Conservation (phyloP, 2,113 vertebrate genomes). For the Desmodus rotundus region DNA sequence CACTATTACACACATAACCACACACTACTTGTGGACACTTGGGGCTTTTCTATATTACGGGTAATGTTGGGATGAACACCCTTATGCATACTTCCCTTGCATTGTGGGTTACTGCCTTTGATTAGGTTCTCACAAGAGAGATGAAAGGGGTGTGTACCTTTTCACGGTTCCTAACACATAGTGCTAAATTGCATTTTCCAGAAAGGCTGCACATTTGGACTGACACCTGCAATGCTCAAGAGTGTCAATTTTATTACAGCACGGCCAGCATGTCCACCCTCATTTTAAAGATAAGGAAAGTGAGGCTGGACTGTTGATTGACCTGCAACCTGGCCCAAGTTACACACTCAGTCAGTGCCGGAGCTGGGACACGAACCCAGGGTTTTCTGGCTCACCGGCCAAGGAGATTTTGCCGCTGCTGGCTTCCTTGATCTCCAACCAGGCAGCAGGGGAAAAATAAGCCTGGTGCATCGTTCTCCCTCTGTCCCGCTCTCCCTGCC, state of each 20-base stretch:
- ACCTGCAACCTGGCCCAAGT: background rate
- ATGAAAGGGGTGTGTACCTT: background rate
- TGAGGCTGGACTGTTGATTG: background rate
- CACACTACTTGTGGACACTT: background rate
- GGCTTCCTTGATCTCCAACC: background rate
- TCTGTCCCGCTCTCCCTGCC: background rate
- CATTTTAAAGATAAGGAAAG: background rate
- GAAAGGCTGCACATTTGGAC: background rate
- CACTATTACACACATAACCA: no score
- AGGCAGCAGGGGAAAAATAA: background rate
- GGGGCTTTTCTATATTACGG: fast-evolving
- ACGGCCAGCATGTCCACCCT: background rate
- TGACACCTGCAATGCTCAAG: background rate
- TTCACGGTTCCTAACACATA: background rate
- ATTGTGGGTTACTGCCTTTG: background rate
- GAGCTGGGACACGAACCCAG: background rate
- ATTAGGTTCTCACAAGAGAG: background rate
- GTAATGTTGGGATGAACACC: no score
- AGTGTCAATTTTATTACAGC: background rate
- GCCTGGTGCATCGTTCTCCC: background rate
- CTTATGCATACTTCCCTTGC: background rate
- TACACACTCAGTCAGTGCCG: background rate
- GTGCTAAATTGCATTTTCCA: background rate
- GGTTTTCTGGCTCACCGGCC: background rate
- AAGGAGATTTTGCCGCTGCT: background rate